These are phyloP conservation scores for Diorhabda sublineata DNA, from an alignment of 1,140 invertebrate species.

Conservation along the genomic window DNA sequence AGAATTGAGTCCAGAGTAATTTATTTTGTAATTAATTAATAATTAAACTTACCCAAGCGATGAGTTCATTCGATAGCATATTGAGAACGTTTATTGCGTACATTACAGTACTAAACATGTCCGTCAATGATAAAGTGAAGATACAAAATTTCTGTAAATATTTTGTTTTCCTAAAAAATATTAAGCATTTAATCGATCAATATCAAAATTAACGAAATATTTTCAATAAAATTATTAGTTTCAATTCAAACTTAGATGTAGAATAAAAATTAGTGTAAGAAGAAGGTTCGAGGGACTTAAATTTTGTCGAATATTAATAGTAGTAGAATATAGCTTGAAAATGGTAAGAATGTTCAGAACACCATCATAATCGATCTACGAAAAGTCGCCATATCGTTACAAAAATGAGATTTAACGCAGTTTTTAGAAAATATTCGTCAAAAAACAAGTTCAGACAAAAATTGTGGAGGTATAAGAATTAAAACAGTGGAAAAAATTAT, in stretches of 20 bases:
- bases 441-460: too few species aligned
- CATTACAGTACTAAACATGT: slow-evolving; percentile 45
- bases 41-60: slow-evolving; percentile 37
- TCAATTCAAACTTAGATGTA: not conserved
- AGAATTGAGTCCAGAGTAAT: too few species aligned
- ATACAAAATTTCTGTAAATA: slow-evolving; percentile 46
- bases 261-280: not conserved
- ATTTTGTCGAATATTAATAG: not conserved
- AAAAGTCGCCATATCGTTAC: too few species aligned
- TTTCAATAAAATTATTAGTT: not conserved
- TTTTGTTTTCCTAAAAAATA: slow-evolving; percentile 16
- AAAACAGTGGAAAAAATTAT: too few species aligned
- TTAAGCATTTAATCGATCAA: not conserved
- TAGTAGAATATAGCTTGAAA: not conserved
- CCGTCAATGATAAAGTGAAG: slow-evolving; percentile 48
- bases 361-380: not conserved
- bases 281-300: too few species aligned
- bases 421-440: too few species aligned
- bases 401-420: too few species aligned
- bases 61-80: slow-evolving; percentile 34
- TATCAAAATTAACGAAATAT: not conserved
- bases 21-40: too few species aligned
- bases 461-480: too few species aligned
- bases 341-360: not conserved
- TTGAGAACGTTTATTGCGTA: slow-evolving; percentile 38